These are phyloP conservation scores for Pardosa pseudoannulata DNA, from an alignment of 2,888 invertebrate genomes.

Conservation along the genomic window DNA sequence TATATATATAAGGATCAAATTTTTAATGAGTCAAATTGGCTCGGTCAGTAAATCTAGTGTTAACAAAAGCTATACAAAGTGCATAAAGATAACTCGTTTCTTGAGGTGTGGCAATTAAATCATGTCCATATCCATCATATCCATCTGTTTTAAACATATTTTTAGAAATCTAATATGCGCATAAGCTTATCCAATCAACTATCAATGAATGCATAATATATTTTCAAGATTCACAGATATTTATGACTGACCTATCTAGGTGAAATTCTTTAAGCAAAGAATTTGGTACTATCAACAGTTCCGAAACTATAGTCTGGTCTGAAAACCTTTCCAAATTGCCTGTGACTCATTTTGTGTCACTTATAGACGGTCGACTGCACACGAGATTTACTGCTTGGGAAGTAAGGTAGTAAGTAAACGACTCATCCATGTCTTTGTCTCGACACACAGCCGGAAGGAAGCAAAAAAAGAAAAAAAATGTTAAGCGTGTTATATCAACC, in stretches of 20 bases:
- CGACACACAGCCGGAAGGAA: slow-evolving; percentile 53
- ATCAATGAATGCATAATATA: too few species aligned
- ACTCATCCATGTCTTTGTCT: slow-evolving; percentile 15
- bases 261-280: background rate
- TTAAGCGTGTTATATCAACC: background rate
- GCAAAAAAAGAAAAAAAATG: slow-evolving; percentile 7
- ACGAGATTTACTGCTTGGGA: background rate
- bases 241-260: background rate
- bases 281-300: background rate
- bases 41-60: too few species aligned
- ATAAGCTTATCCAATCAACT: too few species aligned
- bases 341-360: background rate
- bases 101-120: too few species aligned
- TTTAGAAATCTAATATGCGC: too few species aligned
- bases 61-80: too few species aligned
- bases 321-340: background rate
- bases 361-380: slow-evolving; percentile 28
- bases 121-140: too few species aligned
- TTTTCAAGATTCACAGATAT: too few species aligned
- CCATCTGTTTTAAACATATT: too few species aligned
- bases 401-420: slow-evolving; percentile 21
- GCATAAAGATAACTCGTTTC: too few species aligned
- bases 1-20: too few species aligned
- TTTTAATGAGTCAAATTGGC: too few species aligned
- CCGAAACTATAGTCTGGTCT: background rate